Conservation (phyloP, 1,140 invertebrate species). For the Pinna nobilis region DNA sequence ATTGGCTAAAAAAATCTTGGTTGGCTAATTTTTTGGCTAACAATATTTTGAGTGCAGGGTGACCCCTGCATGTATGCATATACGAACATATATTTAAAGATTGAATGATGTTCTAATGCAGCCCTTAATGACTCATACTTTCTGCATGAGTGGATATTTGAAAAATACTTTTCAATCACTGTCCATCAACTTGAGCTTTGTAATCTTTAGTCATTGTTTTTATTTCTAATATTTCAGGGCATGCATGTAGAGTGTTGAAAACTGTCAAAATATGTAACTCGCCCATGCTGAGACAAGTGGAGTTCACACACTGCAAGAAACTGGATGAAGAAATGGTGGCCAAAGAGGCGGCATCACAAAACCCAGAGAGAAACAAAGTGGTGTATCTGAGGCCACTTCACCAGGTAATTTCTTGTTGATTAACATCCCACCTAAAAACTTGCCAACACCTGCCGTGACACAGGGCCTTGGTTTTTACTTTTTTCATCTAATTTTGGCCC, state of each 20-base stretch:
- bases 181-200: background rate
- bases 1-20: no score
- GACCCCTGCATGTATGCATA: no score
- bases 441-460: no score
- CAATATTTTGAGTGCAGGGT: no score
- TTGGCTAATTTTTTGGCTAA: no score
- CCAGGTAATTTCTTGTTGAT: background rate
- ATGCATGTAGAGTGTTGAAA: conserved; percentile 57
- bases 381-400: conserved; percentile 52
- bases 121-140: no score
- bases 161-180: no score
- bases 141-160: no score
- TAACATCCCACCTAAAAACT: background rate
- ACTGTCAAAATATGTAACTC: conserved; percentile 43
- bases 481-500: no score
- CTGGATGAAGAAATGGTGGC: conserved; percentile 44
- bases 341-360: conserved; percentile 31
- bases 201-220: background rate
- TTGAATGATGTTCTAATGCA: no score
- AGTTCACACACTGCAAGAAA: conserved; percentile 55
- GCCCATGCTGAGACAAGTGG: conserved; percentile 37
- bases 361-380: conserved; percentile 34
- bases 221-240: conserved; percentile 31
- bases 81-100: no score
- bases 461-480: no score